These are phyloP conservation scores for Apeira syringaria DNA, from an alignment of 2,888 invertebrate species.

Conservation along the genomic window DNA sequence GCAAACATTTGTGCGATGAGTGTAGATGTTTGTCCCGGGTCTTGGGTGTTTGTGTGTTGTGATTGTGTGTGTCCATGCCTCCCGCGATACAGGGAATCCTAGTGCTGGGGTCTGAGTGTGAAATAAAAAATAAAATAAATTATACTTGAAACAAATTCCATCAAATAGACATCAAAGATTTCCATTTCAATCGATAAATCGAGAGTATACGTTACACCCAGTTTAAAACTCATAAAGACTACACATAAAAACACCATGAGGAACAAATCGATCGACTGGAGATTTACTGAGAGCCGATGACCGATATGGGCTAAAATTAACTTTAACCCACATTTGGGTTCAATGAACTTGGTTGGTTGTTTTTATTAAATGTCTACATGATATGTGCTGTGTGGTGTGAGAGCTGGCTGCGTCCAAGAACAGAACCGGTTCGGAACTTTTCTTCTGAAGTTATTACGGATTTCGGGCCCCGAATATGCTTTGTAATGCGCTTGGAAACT, in stretches of 20 bases:
- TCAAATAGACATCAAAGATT: background rate
- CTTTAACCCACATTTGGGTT: constrained; percentile 39
- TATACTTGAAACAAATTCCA: too few relatives aligned
- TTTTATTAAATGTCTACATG: constrained; percentile 17
- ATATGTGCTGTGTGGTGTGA: constrained; percentile 16
- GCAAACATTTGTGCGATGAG: too few relatives aligned
- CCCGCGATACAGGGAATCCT: too few relatives aligned
- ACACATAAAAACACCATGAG: constrained; percentile 12
- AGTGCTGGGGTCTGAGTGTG: too few relatives aligned
- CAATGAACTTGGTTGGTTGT: constrained; percentile 32
- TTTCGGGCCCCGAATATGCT: background rate
- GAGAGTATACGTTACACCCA: constrained; percentile 5
- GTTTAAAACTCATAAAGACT: constrained; percentile 7
- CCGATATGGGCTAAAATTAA: constrained; percentile 38
- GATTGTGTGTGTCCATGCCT: too few relatives aligned
- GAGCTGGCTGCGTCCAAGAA: background rate
- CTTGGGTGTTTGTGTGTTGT: too few relatives aligned
- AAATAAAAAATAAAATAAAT: too few relatives aligned
- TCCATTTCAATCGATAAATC: constrained; percentile 7
- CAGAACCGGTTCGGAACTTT: constrained; percentile 7
- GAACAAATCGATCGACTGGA: constrained; percentile 23
- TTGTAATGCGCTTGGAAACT: too few relatives aligned
- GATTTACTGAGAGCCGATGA: constrained; percentile 29
- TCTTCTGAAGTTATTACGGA: background rate
- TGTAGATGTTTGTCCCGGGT: too few relatives aligned